phyloP scores from a whole-genome alignment of 2,888 invertebrate genomes.

The Tryphoninae sp. region DNA sequence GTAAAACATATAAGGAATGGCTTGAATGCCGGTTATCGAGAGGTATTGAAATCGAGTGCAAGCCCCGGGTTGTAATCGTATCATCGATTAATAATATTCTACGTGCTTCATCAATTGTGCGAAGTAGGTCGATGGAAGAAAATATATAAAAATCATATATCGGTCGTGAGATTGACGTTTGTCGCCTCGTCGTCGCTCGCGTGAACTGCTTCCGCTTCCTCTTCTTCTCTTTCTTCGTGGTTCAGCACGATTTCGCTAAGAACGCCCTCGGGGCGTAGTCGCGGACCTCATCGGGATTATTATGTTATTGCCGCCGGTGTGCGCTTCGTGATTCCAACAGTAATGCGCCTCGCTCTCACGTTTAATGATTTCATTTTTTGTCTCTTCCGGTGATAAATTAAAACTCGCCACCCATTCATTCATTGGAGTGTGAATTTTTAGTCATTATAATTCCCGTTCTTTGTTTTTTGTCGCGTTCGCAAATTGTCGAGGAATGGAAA shows the following conservation, averaged over 20 bases:
- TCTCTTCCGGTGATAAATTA: neutral
- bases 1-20: constrained; percentile 14
- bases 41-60: constrained; percentile 66
- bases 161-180: constrained; percentile 33
- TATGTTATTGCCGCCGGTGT: constrained; percentile 26
- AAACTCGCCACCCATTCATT: constrained; percentile 4
- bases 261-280: constrained; percentile 1
- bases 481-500: constrained; percentile 1
- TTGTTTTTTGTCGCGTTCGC: neutral
- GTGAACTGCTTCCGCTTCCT: constrained; percentile 21
- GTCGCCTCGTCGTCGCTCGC: constrained; percentile 6
- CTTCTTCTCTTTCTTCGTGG: constrained; percentile 6
- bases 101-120: neutral
- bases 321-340: constrained; percentile 14
- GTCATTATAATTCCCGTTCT: neutral
- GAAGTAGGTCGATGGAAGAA: constrained; percentile 69
- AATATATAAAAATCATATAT: constrained; percentile 13
- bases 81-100: constrained; percentile 69
- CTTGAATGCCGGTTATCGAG: constrained; percentile 40
- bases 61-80: constrained; percentile 53
- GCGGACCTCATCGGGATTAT: neutral
- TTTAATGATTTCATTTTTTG: constrained; percentile 21
- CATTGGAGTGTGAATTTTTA: neutral
- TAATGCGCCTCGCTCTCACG: neutral
- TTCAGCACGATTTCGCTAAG: neutral